phyloP scores from a whole-genome alignment of 1,140 invertebrate species.

The Eciton burchellii region DNA sequence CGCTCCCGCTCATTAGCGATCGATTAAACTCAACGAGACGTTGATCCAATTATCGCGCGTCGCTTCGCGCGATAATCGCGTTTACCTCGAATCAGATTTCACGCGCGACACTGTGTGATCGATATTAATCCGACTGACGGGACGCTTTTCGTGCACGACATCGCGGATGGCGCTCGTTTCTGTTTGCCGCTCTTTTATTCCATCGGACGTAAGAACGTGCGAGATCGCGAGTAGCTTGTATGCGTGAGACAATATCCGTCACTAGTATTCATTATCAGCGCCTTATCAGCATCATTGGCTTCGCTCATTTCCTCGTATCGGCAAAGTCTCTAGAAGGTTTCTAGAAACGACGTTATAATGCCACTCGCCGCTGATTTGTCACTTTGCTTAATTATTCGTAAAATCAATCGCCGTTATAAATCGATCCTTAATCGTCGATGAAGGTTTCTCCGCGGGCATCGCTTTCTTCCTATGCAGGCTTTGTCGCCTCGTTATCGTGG shows the following conservation, averaged over 20 bases:
- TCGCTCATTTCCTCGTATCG: constrained; percentile 25
- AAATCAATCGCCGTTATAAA: neutral
- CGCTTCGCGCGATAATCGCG: too few species aligned
- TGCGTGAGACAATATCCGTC: constrained; percentile 27
- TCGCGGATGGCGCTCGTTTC: neutral
- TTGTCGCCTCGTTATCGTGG: neutral
- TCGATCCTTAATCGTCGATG: neutral
- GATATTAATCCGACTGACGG: too few species aligned
- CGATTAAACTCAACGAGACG: too few species aligned
- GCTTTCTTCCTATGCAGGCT: neutral
- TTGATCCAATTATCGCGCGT: too few species aligned
- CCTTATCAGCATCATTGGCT: constrained; percentile 32
- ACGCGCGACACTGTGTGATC: too few species aligned
- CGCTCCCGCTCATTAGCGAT: too few species aligned
- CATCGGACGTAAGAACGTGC: neutral
- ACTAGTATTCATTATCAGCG: constrained; percentile 34
- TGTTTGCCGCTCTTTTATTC: neutral
- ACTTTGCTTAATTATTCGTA: neutral
- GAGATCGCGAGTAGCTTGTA: neutral
- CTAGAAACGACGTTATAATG: constrained; percentile 8
- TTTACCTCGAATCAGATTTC: too few species aligned
- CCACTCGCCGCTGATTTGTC: neutral
- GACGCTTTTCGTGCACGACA: too few species aligned
- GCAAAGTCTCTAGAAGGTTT: neutral
- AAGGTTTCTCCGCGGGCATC: neutral